Base-by-base conservation (phyloP, 2,797 vertebrate species). In the Mus minutoides region DNA sequence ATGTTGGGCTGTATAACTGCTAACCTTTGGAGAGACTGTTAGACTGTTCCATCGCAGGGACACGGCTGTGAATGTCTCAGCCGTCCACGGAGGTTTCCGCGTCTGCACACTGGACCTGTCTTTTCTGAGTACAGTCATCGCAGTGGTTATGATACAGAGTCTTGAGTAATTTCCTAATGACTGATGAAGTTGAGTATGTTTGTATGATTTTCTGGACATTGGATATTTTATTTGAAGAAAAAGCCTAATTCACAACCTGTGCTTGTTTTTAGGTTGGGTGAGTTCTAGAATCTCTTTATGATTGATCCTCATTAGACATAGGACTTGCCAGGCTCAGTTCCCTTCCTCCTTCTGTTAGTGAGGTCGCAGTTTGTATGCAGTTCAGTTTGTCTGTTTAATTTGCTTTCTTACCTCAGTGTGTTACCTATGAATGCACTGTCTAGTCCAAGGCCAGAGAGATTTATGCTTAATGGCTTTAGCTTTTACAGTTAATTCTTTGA, bases 171-270 rank as follows among this genome's bases (percentile, higher is more conserved):
- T 93, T 94, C 76, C 91, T 86, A 87, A 54, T 89, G 56, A 71
- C 22, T 93, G 40, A 49, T 86, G 34, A 75, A 90, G 67, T 43
- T 79, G 73, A 88, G 16, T 87, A n/a, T 75, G n/a, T 94, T 75
- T 76, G 78, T 49, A 52, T 85, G 91, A 12, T 71, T 85, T 95
- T 86, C 24, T 94, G 73, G 40, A 46, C 11, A 60, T 62, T 94
- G n/a, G 22, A n/a, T 85, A 37, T 88, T 67, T 96, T 71, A 64
- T 73, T 90, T 80, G 67, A 29, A 85, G 83, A 89, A 90, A 16
- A 40, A 60, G 0, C 64, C n/a, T 88, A 1, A 22, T 79, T 97
- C 19, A 90, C 14, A 46, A 85, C 12, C 40, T 84, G 92, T 71
- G 54, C 40, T 13, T 67, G 6, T 67, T 93, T 92, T 84, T 83